Percentiles rank a stretch among this genome's conserved stretches.
Conservation (phyloP, 2,797 vertebrate genomes). For the Odontamblyopus lacepedii region DNA sequence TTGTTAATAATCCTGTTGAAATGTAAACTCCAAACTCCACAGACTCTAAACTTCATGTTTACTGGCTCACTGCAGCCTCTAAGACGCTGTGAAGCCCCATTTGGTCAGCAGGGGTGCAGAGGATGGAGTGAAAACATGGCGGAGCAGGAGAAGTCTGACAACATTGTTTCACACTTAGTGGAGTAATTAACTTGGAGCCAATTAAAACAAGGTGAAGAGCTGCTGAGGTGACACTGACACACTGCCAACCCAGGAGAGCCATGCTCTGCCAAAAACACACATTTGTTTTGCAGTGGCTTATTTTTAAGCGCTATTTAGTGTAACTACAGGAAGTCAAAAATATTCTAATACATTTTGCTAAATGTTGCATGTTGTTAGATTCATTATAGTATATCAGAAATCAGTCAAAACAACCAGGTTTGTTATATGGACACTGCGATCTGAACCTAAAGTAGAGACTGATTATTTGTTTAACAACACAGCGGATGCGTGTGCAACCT, state of each 20-base stretch:
- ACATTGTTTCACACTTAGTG: constrained; percentile 80
- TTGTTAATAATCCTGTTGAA: neutral
- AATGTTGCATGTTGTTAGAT: neutral
- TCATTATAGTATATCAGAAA: neutral
- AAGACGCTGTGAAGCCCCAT: constrained; percentile 53
- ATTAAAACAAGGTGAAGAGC: constrained; percentile 79
- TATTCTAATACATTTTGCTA: neutral
- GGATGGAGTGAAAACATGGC: constrained; percentile 58
- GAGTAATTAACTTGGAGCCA: constrained; percentile 80
- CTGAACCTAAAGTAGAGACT: constrained; percentile 23
- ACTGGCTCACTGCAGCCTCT: constrained; percentile 40
- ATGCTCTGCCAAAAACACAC: constrained; percentile 53
- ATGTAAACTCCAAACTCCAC: neutral
- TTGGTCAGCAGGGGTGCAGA: constrained; percentile 66
- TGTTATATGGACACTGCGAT: neutral
- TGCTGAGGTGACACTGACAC: constrained; percentile 71
- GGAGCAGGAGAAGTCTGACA: constrained; percentile 73
- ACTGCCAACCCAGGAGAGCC: constrained; percentile 59
- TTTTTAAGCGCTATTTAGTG: constrained; percentile 29
- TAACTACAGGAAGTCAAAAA: constrained; percentile 20
- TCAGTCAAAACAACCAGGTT: neutral
- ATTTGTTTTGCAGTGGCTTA: constrained; percentile 52
- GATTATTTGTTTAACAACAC: neutral
- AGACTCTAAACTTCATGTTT: constrained; percentile 25
- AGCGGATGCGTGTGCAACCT: too few species aligned